These are phyloP conservation scores for Litoditis marina DNA, from an alignment of 2,888 invertebrate species.

Conservation along the genomic window DNA sequence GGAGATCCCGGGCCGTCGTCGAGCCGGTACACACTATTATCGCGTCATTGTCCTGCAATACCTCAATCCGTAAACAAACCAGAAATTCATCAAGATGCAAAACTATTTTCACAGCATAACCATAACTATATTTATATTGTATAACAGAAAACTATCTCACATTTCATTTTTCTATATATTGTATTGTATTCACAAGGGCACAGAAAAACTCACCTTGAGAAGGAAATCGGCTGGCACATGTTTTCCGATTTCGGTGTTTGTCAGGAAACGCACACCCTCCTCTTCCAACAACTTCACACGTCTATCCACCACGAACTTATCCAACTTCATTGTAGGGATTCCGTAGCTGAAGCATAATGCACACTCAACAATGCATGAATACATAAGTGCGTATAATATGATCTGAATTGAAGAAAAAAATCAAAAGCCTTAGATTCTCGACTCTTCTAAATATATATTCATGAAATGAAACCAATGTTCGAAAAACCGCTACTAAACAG, in stretches of 20 bases:
- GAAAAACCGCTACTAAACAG: not conserved
- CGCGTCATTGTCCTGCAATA: constrained; percentile 76
- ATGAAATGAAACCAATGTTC: not conserved
- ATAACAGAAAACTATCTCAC: not conserved
- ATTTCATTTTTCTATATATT: too few species aligned
- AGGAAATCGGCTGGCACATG: constrained; percentile 74
- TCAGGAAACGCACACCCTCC: constrained; percentile 86
- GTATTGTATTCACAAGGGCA: too few species aligned
- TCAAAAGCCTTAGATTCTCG: not conserved
- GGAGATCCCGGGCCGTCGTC: constrained; percentile 87
- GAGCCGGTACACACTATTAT: constrained; percentile 87
- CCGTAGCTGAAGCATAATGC: constrained; percentile 76
- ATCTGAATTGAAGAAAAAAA: not conserved
- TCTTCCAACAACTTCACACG: constrained; percentile 80
- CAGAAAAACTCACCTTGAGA: constrained; percentile 45
- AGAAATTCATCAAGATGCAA: too few species aligned
- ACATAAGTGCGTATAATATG: too few species aligned
- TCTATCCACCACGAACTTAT: constrained; percentile 79
- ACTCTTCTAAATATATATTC: not conserved
- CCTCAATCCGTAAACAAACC: too few species aligned
- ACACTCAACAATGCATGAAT: too few species aligned
- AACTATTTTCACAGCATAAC: too few species aligned
- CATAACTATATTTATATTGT: constrained; percentile 57
- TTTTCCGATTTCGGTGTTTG: constrained; percentile 84
- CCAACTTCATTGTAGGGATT: constrained; percentile 96